Base-by-base conservation (phyloP, 2,888 invertebrate genomes). In the Drosophila falleni region DNA sequence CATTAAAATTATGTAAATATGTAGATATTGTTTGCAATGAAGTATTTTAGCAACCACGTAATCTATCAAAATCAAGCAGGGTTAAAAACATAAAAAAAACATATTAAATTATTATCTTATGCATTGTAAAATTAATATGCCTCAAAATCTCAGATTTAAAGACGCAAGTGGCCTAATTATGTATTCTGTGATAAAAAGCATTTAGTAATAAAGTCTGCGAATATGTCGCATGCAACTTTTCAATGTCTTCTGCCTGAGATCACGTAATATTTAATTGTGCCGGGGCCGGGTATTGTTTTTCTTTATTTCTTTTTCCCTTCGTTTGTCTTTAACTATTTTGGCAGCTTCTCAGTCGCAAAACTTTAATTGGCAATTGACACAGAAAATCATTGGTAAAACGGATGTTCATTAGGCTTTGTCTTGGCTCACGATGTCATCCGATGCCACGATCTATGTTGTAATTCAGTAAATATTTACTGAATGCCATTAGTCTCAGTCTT, bases 371-470 rank as follows among this genome's bases (percentile, higher is more conserved):
- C 69, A 77, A 74, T 78, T 77, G 76, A 74, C 78, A 78, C 78
- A 77, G 69, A 75, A 75, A 75, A 72, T 67, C 78, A 75, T 72
- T 77, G 67, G 62, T 64, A 75, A 82, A 86, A 86, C 81, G 81
- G 81, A 81, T 85, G 86, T 72, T 81, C 80, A 81, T 81, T 86
- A 81, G 85, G 80, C 81, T 78, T 81, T 80, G 71, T 84, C 59
- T 71, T 60, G 39, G n/a, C 76, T 59, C 64, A 67, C 62, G 67
- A 68, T 59, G 63, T 60, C 50, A 58, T 50, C 10, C 44, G 37
- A 39, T 54, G 13, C 26, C 44, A 51, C 51, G 33, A 42, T 61
- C 26, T 49, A 13, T 78, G 63, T 53, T 75, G 75, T 58, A 78
- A 75, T 58, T 55, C 13, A 16, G 11, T 33, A 39, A 70, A 19